Evolutionary conservation across 2,888 invertebrate genomes (phyloP), one percentile per base, ranked within the genome.

Genomic region (Hartigia nigra): DNA sequence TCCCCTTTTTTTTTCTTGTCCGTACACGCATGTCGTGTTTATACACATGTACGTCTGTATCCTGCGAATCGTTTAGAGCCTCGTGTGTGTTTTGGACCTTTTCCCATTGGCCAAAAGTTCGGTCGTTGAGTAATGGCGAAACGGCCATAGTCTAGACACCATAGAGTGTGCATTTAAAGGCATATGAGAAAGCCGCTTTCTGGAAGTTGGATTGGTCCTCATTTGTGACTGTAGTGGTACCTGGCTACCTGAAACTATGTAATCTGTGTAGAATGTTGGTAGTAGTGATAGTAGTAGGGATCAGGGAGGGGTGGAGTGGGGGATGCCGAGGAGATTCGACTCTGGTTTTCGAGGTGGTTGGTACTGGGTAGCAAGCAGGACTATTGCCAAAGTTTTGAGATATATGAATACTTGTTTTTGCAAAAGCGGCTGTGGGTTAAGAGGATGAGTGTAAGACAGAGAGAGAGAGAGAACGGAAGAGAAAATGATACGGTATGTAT

Each of bases 321-420:
- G 23, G 9, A 9, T 23, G 55, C 55, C 55, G 55, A 37, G 37
- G 37, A 37, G 37, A 55, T 55, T 23, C 39, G 4, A 14, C 39
- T 39, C 55, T 55, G 55, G 55, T 55, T 55, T 55, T 55, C 55
- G 55, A 55, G 55, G 23, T 23, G 55, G 55, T 55, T 55, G 55
- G 55, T 23, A 55, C 23, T 55, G 72, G 72, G 72, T 12, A 31
- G 70, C 12, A 12, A 31, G 31, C 76, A 78, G 83, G 84, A 85
- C 87, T 86, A 88, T 87, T 87, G 86, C 85, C 84, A 87, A 88
- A 88, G 86, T 88, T 88, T 88, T 84, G 84, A 87, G 84, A 88
- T 88, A 88, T 88, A 87, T 83, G 86, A 87, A 88, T 87, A 87
- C 86, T 87, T 88, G 88, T 86, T 87, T 88, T 86, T 85, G 84